These are phyloP conservation scores for Leptodactylus fuscus DNA, from an alignment of 2,113 vertebrate species.

Conservation along the genomic window DNA sequence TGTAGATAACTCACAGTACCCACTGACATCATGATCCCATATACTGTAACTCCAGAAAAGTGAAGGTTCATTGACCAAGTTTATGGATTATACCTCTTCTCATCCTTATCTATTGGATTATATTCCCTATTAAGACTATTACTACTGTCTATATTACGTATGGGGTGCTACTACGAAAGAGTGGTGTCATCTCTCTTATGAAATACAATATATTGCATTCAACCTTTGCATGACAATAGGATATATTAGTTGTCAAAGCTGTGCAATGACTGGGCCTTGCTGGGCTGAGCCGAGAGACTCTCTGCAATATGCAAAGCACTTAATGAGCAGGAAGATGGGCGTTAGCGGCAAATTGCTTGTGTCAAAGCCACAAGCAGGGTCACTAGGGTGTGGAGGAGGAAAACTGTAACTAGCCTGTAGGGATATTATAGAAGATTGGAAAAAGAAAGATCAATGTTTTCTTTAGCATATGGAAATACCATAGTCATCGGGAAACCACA, in stretches of 20 bases:
- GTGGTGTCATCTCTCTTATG: no score
- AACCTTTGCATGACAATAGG: background rate
- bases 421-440: constrained; percentile 10
- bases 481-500: constrained; percentile 42
- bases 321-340: background rate
- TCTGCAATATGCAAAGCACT: constrained; percentile 37
- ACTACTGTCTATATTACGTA: background rate
- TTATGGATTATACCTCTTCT: background rate
- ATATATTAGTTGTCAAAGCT: constrained; percentile 14
- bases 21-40: background rate
- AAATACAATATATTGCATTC: background rate
- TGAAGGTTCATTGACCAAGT: background rate
- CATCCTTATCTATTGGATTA: background rate
- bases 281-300: background rate
- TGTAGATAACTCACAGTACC: no score
- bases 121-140: background rate
- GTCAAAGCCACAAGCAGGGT: background rate
- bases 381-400: constrained; percentile 36
- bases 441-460: constrained; percentile 43
- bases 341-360: constrained; percentile 13
- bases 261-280: background rate
- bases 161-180: background rate
- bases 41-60: background rate
- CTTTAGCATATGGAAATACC: constrained; percentile 47
- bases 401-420: constrained; percentile 6